A percentile compares a stretch with the other conserved stretches of the same genome.
Evolutionary conservation across 2,888 invertebrate species (phyloP).

Genomic region (Clivina fossor): DNA sequence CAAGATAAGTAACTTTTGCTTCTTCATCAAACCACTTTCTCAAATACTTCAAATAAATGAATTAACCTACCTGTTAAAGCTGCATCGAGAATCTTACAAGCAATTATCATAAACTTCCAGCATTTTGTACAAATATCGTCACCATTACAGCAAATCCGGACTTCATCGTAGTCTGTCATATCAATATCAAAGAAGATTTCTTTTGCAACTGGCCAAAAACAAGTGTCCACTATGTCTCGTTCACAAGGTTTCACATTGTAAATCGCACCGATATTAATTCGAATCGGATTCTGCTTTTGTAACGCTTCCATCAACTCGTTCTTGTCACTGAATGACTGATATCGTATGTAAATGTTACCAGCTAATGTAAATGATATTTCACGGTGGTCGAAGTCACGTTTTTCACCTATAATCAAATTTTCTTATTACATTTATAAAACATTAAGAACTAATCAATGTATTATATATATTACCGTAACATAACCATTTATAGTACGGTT

Average conservation of each 20-base stretch:
- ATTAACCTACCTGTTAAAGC: conserved; percentile 70
- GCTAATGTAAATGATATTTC: conserved; percentile 95
- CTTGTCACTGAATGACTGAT: conserved; percentile 78
- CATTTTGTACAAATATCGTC: conserved; percentile 91
- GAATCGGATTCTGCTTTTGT: conserved; percentile 77
- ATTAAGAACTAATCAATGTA: too few species aligned
- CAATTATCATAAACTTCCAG: conserved; percentile 96
- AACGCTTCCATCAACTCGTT: conserved; percentile 82
- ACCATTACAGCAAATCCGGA: conserved; percentile 88
- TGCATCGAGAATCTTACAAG: conserved; percentile 84
- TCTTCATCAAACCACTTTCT: too few species aligned
- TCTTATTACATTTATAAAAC: too few species aligned
- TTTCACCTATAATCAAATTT: too few species aligned
- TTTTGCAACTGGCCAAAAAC: conserved; percentile 60
- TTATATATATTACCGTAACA: too few species aligned
- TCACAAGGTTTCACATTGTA: conserved; percentile 62
- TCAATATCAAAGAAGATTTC: conserved; percentile 99
- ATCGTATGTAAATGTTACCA: conserved; percentile 92
- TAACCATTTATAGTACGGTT: too few species aligned
- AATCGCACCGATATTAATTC: conserved; percentile 96
- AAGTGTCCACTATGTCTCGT: conserved; percentile 47
- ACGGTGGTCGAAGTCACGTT: conserved; percentile 63
- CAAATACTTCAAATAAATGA: conserved; percentile 6
- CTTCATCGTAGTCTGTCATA: conserved; percentile 98
- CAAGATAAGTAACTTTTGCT: too few species aligned